Evolutionary conservation across 37 sponge, comb jelly and placozoan species (phyloP).

Genomic region (Axinella damicornis): DNA sequence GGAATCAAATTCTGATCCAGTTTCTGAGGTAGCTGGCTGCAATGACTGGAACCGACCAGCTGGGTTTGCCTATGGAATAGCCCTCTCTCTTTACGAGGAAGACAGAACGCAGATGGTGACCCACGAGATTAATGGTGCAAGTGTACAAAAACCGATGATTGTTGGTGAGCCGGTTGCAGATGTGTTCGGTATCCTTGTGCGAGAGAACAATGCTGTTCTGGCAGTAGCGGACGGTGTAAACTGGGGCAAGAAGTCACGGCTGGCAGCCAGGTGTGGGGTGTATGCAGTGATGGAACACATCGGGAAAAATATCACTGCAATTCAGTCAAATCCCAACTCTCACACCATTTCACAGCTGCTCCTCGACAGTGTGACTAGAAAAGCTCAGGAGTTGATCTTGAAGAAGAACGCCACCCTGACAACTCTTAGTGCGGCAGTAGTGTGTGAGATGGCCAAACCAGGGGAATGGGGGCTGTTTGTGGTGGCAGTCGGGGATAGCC

Average conservation of each 20-base stretch:
- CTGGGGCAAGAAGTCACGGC: slow-evolving; percentile 84
- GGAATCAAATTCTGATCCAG: background rate
- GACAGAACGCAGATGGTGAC: slow-evolving; percentile 20
- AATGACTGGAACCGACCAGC: slow-evolving; percentile 66
- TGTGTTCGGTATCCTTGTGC: slow-evolving; percentile 71
- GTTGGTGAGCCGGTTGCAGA: slow-evolving; percentile 93
- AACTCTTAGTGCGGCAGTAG: slow-evolving; percentile 80
- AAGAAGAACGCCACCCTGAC: slow-evolving; percentile 83
- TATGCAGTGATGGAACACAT: slow-evolving; percentile 73
- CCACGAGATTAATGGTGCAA: background rate
- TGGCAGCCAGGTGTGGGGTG: slow-evolving; percentile 86
- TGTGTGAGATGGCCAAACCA: slow-evolving; percentile 65
- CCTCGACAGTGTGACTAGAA: slow-evolving; percentile 45
- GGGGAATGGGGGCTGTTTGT: slow-evolving; percentile 76
- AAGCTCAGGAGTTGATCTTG: slow-evolving; percentile 83
- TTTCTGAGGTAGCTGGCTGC: slow-evolving; percentile 46
- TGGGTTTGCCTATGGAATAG: slow-evolving; percentile 84
- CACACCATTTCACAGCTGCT: slow-evolving; percentile 47
- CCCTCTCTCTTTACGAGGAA: slow-evolving; percentile 90
- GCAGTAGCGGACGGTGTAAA: slow-evolving; percentile 83
- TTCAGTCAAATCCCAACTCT: slow-evolving; percentile 11
- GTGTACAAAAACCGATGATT: background rate
- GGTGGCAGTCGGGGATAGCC: slow-evolving; percentile 87
- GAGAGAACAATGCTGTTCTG: slow-evolving; percentile 68
- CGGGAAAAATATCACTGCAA: background rate